Evolutionary conservation across 2,888 invertebrate species (phyloP), one percentile per base, ranked within the genome.

Genomic region (Sinelater perroti): DNA sequence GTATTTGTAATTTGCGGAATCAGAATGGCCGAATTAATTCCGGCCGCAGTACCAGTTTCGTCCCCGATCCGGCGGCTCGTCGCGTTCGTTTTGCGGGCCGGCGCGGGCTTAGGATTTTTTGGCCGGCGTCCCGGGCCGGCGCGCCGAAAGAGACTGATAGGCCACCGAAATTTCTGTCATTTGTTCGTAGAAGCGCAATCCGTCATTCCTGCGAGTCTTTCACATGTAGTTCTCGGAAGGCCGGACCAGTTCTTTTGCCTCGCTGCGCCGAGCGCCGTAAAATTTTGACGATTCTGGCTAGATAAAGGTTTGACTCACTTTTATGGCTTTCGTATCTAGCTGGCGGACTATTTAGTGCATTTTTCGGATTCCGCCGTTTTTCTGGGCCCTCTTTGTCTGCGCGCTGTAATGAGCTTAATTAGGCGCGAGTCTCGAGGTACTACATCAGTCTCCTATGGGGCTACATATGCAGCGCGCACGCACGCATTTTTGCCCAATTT

Each of bases 181-280:
- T 52, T 52, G 31, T 52, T 52, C 52, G 44, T 28, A 14, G 54
- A 54, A 54, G 33, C 24, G 46, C 42, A 50, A 40, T 50, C 33
- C 44, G 42, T 52, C 31, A 33, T 52, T 52, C 40, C 18, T 51
- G 30, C 18, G 20, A 42, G 26, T 26, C 38, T 51, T 51, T 51
- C 51, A 40, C 51, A 40, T 40, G 40, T 40, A 28, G 11, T 52
- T 52, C 52, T 33, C 17, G 28, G 52, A 52, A 52, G 16, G 46
- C 45, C 26, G 42, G 24, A 52, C 52, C 52, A 44, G 52, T 52
- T 45, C 33, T 49, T 49, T 49, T 31, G 20, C 8, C 17, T 46
- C 16, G n/a, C 11, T 49, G 35, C 47, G 46, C 16, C 33, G 33
- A 36, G 24, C 8, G 33, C 14, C 47, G 16, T 49, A 33, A 49